Percentiles rank a stretch among this genome's conserved stretches.
phyloP scores from a whole-genome alignment of 2,113 vertebrate genomes.

The Ceyx melanurus region DNA sequence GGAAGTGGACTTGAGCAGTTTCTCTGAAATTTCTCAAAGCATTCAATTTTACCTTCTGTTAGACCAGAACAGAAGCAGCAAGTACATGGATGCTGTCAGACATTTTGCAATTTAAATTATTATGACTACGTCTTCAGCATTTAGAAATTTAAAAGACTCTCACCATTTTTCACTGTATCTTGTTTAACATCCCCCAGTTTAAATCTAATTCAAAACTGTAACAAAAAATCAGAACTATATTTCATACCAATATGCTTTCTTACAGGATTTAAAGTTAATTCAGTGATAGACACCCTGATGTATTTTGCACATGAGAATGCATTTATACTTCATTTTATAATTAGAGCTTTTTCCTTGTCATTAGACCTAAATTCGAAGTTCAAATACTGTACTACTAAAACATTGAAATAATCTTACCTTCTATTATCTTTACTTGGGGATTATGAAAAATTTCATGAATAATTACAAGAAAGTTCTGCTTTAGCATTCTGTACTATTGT shows the following conservation, averaged over 20 bases:
- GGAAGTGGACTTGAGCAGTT: neutral
- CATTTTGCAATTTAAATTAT: constrained; percentile 55
- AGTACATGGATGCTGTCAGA: constrained; percentile 22
- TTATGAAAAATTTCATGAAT: neutral
- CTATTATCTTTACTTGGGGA: neutral
- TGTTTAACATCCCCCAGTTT: neutral
- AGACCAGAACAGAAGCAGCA: neutral
- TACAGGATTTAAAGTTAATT: constrained; percentile 3
- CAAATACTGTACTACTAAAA: neutral
- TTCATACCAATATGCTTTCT: constrained; percentile 24
- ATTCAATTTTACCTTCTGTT: neutral
- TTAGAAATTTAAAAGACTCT: constrained; percentile 13
- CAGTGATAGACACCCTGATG: constrained; percentile 17
- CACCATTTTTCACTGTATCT: neutral
- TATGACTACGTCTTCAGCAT: neutral
- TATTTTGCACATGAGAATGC: constrained; percentile 14
- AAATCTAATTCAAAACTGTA: constrained; percentile 14
- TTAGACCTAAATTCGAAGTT: neutral
- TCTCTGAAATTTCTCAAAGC: neutral
- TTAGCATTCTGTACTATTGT: neutral
- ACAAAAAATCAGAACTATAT: neutral
- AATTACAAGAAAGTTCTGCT: constrained; percentile 10
- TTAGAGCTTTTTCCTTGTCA: constrained; percentile 15
- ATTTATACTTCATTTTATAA: constrained; percentile 18
- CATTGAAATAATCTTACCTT: neutral